Base-by-base conservation (phyloP, 2,797 vertebrate species). In the Leptoclinus maculatus region DNA sequence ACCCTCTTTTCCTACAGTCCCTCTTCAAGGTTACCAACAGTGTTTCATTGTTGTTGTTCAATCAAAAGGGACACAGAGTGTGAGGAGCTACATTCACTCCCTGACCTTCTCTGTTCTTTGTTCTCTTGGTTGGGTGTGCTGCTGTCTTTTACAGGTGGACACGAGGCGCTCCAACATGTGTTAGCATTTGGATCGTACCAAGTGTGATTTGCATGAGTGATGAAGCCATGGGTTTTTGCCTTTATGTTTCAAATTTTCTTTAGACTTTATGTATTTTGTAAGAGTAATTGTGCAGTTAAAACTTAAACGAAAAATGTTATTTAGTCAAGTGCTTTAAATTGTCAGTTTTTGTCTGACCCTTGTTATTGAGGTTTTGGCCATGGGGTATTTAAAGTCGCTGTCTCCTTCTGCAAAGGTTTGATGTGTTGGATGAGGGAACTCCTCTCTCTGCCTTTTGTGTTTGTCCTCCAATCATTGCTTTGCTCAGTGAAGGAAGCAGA, bases 291-390 rank as follows among this genome's bases (percentile, higher is more conserved):
- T 34, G 21, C 1, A 21, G 10, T 36, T n/a, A 27, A 14, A 56
- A 43, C 8, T 5, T n/a, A 29, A 43, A 29, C 19, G 21, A 43
- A 36, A 19, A 7, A 3, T 8, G 0, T 12, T 1, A 14, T n/a
- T 3, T 16, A 13, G 54, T 16, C 21, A 23, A 10, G 8, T 38
- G 14, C 29, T 49, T 36, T 38, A 17, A 34, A 36, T 68, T 38
- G 34, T 38, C 19, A 39, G 34, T 57, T 59, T 45, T 58, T 19
- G 57, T 38, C 6, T 36, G 7, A 53, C 54, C 27, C 11, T 32
- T 66, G 19, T 56, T 14, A 19, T 63, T 23, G 70, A 78, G 68
- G 43, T 64, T 53, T 59, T 17, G 23, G 19, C 59, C 45, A 29
- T 2, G 7, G 2, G 3, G 9, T 59, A 78, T 66, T 77, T 73